Evolutionary conservation across 2,797 vertebrate genomes (phyloP), one percentile per base, ranked within the genome.

Genomic region (Cephalopachus bancanus): DNA sequence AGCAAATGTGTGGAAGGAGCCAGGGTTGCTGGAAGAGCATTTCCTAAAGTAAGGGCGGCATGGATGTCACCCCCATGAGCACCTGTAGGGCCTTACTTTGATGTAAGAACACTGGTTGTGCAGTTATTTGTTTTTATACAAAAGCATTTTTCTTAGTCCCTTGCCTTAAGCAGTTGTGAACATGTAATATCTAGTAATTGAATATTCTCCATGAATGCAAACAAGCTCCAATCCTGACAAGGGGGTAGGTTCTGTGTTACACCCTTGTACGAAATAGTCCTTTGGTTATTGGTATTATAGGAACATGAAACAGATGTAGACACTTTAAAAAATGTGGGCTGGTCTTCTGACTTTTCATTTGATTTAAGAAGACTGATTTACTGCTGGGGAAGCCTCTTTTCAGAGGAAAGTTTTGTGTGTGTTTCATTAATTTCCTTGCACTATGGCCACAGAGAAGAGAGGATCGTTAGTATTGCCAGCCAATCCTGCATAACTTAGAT

Each of bases 291-390:
- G 51, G 44, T 30, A 65, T 76, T 88, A 80, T 1, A 80, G 60
- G 95, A 96, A 97, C 87, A 51, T 90, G 65, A 96, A 97, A 93
- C 81, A 96, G 96, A 97, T 59, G 67, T 26, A 69, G 74, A 88
- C 6, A 14, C 81, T 71, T 92, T 19, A 7, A 2, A 53, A 88
- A 80, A 86, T 91, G 79, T 94, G 79, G 65, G 64, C 71, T 49
- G 44, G 71, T 94, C 57, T 93, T 76, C 60, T 17, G 72, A 87
- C 75, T 90, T 90, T 91, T 95, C 67, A 84, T 53, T 96, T 64
- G 67, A 79, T 80, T 94, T 95, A 44, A 88, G 91, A 97, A 85
- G 94, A 79, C 62, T 62, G 81, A 91, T 92, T 90, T 88, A 79
- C 57, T 95, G 83, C 57, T 78, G 80, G 84, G 86, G 75, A 97